Evolutionary conservation across 1,140 invertebrate genomes (phyloP), one percentile per base, ranked within the genome.

Genomic region (Agrypnia vestita): DNA sequence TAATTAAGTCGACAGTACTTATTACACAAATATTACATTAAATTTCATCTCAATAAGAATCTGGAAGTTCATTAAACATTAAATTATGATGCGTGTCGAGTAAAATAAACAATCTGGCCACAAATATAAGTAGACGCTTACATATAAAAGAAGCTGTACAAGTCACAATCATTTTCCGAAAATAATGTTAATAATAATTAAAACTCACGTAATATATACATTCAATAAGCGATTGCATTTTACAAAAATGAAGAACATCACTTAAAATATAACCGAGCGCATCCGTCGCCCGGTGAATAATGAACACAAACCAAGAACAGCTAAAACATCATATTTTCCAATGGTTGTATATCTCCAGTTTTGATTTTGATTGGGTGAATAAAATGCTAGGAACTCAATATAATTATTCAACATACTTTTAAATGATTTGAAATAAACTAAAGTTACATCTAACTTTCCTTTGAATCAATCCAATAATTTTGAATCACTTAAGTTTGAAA

Each of bases 131-230:
- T 71, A 77, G 75, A 64, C 47, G 76, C 76, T 78, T 72, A 78
- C 64, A 59, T 72, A 76, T 67, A 77, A 79, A 82, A 82, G 74
- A 82, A 83, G 61, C 79, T 80, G 82, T 80, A 83, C 82, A 83
- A 74, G 64, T 82, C 76, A 79, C 49, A 79, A 79, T 69, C 62
- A 76, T 77, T 25, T 77, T 73, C 69, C 47, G 64, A 78, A 80
- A 82, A 75, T 71, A 82, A 80, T 64, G 75, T 76, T 82, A 75
- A 77, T 80, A 72, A 79, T 72, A 53, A 77, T n/a, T 61, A 62
- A 46, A 69, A 43, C 61, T 78, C 71, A 55, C 53, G 15, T 74
- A 55, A 74, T 74, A 74, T 74, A 17, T 74, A 74, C 71, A 74
- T 56, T 56, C 71, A 56, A 25, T 74, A 74, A 74, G 71, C 71